Conservation (phyloP, 2,113 vertebrate genomes). For the Pristiophorus japonicus region DNA sequence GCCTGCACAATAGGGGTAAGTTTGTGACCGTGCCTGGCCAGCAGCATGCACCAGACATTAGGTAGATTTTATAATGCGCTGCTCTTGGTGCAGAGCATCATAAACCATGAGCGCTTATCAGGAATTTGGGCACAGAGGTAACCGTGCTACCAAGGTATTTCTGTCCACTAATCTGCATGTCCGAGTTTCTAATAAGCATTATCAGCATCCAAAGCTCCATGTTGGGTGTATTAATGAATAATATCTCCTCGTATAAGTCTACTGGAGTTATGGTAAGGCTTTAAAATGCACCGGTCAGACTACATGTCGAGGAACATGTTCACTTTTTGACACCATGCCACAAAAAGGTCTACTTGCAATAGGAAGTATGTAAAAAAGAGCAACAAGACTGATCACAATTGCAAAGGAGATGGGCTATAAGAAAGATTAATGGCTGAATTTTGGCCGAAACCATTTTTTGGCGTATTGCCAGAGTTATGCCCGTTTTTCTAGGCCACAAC, state of each 20-base stretch:
- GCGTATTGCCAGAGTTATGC: no score
- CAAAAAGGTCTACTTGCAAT: background rate
- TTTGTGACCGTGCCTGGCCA: background rate
- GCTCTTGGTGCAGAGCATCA: background rate
- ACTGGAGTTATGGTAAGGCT: background rate
- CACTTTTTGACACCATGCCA: background rate
- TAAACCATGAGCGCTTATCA: background rate
- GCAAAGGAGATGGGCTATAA: background rate
- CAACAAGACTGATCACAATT: background rate
- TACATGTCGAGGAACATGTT: background rate
- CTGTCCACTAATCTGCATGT: background rate
- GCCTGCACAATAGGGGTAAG: background rate
- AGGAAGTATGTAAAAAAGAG: background rate
- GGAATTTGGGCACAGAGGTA: background rate
- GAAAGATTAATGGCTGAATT: background rate
- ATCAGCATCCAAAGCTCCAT: background rate
- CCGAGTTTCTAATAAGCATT: background rate
- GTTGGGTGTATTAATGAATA: background rate
- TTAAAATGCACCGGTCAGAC: background rate
- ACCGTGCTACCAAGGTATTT: background rate
- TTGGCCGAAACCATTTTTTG: no score
- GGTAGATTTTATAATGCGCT: background rate
- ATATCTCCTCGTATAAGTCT: background rate
- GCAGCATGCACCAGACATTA: background rate
- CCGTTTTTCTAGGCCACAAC: no score